These are phyloP conservation scores for Erythrocebus patas DNA, from an alignment of 2,113 vertebrate genomes.

Conservation along the genomic window DNA sequence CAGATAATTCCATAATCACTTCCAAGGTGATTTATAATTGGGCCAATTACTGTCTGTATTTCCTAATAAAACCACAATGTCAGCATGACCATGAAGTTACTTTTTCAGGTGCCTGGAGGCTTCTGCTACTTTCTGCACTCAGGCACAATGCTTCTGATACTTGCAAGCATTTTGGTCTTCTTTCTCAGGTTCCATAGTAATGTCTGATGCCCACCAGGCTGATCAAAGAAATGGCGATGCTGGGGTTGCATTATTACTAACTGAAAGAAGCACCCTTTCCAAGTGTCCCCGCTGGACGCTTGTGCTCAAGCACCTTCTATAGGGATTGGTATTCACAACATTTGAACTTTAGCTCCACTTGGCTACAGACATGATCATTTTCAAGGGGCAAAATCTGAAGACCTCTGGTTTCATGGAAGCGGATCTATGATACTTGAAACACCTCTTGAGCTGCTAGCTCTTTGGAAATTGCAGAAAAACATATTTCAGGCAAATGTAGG, in stretches of 20 bases:
- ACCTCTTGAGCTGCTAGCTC: conserved; percentile 7
- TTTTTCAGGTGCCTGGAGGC: background rate
- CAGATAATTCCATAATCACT: background rate
- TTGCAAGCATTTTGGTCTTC: background rate
- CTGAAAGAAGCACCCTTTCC: background rate
- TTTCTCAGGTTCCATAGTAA: conserved; percentile 2
- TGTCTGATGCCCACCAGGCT: background rate
- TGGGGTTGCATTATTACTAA: background rate
- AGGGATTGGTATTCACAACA: background rate
- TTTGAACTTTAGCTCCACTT: background rate
- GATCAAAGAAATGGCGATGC: background rate
- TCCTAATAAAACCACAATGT: background rate
- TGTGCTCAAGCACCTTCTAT: background rate
- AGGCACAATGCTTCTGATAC: background rate
- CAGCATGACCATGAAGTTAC: background rate
- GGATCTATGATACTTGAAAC: conserved; percentile 18
- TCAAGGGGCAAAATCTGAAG: conserved; percentile 7
- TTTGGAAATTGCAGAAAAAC: conserved; percentile 22
- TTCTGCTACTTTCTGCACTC: conserved; percentile 6
- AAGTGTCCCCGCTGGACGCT: background rate
- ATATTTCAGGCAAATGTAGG: conserved; percentile 48
- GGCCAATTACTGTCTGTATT: background rate
- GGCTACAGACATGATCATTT: conserved; percentile 24
- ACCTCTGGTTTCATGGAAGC: background rate
- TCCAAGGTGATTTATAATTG: background rate